Evolutionary conservation across 2,797 vertebrate species (phyloP).

Genomic region (Champsocephalus gunnari): DNA sequence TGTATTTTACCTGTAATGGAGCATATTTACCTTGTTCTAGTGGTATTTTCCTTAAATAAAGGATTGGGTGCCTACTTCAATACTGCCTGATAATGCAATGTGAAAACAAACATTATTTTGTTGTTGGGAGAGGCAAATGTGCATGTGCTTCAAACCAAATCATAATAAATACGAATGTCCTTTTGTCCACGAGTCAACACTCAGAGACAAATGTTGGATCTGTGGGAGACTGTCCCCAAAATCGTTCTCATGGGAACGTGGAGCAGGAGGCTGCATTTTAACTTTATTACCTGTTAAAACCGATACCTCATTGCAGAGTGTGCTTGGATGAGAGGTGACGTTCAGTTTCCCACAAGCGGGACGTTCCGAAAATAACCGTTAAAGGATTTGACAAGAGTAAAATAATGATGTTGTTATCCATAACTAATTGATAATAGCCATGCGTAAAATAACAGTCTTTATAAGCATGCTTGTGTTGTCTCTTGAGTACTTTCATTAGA

Average conservation of each 20-base stretch:
- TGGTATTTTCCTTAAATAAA: neutral
- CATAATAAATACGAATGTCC: neutral
- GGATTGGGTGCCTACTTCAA: neutral
- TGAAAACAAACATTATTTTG: neutral
- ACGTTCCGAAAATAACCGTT: too few species aligned
- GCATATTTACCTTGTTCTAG: neutral
- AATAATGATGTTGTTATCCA: neutral
- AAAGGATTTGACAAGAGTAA: neutral
- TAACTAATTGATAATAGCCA: neutral
- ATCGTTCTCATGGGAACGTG: conserved; percentile 42
- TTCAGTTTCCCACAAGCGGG: conserved; percentile 33
- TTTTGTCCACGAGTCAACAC: neutral
- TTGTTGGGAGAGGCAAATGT: neutral
- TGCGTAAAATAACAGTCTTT: neutral
- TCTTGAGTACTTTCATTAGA: too few species aligned
- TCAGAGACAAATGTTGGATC: conserved; percentile 30
- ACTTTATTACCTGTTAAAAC: conserved; percentile 63
- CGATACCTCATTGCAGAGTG: conserved; percentile 33
- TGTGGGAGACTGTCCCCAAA: conserved; percentile 43
- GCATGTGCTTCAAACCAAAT: neutral
- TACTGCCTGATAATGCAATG: neutral
- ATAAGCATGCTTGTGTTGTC: neutral
- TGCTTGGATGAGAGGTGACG: conserved; percentile 20
- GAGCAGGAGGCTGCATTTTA: conserved; percentile 22
- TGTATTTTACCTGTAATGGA: neutral